Conservation (phyloP, 2,888 invertebrate genomes). For the Heteromyza rotundicornis region DNA sequence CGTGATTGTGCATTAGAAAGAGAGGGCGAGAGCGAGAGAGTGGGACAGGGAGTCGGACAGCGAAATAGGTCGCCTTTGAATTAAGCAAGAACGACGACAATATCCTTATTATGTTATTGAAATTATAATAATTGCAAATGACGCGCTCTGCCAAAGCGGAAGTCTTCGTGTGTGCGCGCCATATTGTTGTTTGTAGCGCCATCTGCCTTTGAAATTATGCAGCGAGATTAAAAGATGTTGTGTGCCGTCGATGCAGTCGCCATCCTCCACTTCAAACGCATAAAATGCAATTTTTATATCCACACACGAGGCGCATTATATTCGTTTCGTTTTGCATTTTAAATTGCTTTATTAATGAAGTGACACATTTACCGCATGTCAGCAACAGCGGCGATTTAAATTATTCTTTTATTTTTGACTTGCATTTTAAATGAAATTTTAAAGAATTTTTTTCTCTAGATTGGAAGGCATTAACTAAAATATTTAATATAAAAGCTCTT, state of each 20-base stretch:
- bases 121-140: not conserved
- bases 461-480: too few relatives aligned
- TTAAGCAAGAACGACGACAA: not conserved
- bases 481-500: too few relatives aligned
- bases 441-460: too few relatives aligned
- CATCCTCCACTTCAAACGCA: too few relatives aligned
- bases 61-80: not conserved
- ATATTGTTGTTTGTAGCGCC: conserved; percentile 38
- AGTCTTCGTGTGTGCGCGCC: too few relatives aligned
- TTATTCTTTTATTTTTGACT: not conserved
- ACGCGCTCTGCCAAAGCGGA: conserved; percentile 2
- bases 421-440: too few relatives aligned
- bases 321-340: not conserved
- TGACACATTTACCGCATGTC: not conserved
- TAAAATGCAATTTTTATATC: not conserved
- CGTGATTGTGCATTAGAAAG: not conserved
- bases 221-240: not conserved
- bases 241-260: too few relatives aligned
- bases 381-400: not conserved
- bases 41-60: not conserved
- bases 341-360: not conserved
- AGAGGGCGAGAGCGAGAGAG: too few relatives aligned
- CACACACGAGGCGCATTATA: not conserved
- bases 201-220: conserved; percentile 40
- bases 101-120: not conserved